A percentile compares a stretch with the other conserved stretches of the same genome.
These are phyloP conservation scores for Helicolenus hilgendorfi DNA, from an alignment of 2,797 vertebrate genomes.

Conservation along the genomic window DNA sequence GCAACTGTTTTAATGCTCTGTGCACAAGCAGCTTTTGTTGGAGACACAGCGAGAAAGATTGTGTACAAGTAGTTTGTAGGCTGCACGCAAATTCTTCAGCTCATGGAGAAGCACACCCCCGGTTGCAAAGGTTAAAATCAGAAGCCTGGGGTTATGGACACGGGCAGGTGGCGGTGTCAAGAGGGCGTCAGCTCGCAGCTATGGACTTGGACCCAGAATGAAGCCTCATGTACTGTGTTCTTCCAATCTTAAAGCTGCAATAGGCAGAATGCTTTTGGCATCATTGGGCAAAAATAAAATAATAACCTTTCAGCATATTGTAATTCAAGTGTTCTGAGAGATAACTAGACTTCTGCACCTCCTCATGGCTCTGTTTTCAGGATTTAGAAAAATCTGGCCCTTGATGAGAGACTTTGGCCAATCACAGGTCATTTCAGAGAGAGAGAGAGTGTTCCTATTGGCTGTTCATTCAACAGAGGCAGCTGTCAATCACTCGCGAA, in stretches of 20 bases:
- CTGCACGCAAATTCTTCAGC: neutral
- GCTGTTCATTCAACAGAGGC: neutral
- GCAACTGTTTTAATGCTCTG: constrained; percentile 51
- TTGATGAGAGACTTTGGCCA: neutral
- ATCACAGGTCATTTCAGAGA: neutral
- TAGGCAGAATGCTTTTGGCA: neutral
- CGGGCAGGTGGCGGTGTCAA: constrained; percentile 57
- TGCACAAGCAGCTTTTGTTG: constrained; percentile 2
- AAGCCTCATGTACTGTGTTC: neutral
- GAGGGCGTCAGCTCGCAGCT: constrained; percentile 53
- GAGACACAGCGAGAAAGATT: neutral
- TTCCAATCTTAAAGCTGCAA: neutral
- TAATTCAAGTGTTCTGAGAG: no score
- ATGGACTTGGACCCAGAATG: constrained; percentile 53
- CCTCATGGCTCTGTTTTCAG: no score
- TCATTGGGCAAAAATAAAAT: neutral
- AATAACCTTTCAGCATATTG: neutral
- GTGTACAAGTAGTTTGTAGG: neutral
- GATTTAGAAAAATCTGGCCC: neutral
- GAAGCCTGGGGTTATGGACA: constrained; percentile 57
- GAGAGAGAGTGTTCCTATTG: neutral
- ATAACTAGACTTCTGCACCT: no score
- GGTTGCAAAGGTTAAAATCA: constrained; percentile 58
- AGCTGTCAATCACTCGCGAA: neutral
- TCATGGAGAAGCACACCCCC: neutral